Percentiles rank a stretch among this genome's conserved stretches.
Conservation (phyloP, 2,113 vertebrate species). For the Sander vitreus region DNA sequence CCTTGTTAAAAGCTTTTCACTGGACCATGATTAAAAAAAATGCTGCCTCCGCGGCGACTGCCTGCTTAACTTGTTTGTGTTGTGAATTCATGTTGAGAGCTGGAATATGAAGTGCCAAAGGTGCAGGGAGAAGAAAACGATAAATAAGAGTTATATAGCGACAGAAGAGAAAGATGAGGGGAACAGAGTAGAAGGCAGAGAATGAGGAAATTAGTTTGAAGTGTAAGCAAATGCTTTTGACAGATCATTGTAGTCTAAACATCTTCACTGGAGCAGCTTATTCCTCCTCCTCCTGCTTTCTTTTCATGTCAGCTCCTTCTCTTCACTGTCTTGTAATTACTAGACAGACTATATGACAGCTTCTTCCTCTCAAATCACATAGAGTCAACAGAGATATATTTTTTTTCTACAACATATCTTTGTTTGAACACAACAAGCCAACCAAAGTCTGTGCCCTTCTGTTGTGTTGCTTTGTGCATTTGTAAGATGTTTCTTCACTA, state of each 20-base stretch:
- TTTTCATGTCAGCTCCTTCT: slow-evolving; percentile 30
- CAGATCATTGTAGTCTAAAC: slow-evolving; percentile 50
- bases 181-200: slow-evolving; percentile 32
- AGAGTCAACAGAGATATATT: slow-evolving; percentile 39
- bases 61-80: slow-evolving; percentile 39
- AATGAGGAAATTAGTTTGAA: slow-evolving; percentile 62
- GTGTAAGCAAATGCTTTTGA: slow-evolving; percentile 44
- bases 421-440: slow-evolving; percentile 30
- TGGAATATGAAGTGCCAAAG: slow-evolving; percentile 57
- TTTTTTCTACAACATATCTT: slow-evolving; percentile 7
- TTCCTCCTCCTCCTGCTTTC: slow-evolving; percentile 15
- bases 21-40: slow-evolving; percentile 46
- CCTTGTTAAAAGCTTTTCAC: slow-evolving; percentile 49
- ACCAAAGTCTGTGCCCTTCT: slow-evolving; percentile 1
- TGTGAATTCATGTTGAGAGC: slow-evolving; percentile 48
- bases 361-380: slow-evolving; percentile 23
- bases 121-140: slow-evolving; percentile 30
- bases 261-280: slow-evolving; percentile 31
- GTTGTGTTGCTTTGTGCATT: slow-evolving; percentile 9
- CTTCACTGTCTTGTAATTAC: slow-evolving; percentile 36
- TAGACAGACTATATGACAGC: slow-evolving; percentile 35
- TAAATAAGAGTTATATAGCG: slow-evolving; percentile 55
- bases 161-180: slow-evolving; percentile 37
- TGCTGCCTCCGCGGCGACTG: slow-evolving; percentile 24
- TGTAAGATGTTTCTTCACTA: not conserved